Evolutionary conservation across 2,113 vertebrate species (phyloP).

Genomic region (Phaethon lepturus): DNA sequence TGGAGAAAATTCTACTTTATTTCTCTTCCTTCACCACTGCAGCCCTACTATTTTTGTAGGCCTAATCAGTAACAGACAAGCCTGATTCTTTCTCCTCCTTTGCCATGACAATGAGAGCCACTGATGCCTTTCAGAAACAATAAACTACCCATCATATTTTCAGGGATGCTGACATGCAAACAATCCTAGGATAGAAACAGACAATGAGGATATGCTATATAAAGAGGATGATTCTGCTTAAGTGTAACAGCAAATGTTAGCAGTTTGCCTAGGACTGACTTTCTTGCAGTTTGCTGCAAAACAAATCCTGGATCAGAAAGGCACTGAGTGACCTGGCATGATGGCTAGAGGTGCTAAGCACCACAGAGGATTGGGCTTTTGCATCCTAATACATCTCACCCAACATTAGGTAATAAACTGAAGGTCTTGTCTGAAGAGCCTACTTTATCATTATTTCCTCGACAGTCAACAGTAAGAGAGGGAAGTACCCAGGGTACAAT

Average conservation of each 20-base stretch:
- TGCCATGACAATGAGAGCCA: background rate
- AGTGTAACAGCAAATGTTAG: background rate
- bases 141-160: constrained; percentile 5
- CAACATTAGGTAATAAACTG: background rate
- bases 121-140: background rate
- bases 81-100: background rate
- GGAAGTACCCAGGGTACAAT: background rate
- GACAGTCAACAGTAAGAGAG: background rate
- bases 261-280: background rate
- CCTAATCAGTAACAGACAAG: constrained; percentile 42
- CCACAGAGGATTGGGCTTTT: background rate
- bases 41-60: constrained; percentile 18
- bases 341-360: background rate
- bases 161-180: constrained; percentile 27
- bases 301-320: background rate
- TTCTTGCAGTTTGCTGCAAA: background rate
- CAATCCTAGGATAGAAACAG: constrained; percentile 10
- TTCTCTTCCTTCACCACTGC: background rate
- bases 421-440: background rate
- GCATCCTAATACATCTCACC: background rate
- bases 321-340: background rate
- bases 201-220: background rate
- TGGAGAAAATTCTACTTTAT: constrained; percentile 10
- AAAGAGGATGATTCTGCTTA: background rate
- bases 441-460: background rate